Evolutionary conservation across 1,140 invertebrate species (phyloP), one percentile per base, ranked within the genome.

Genomic region (Hesperophylax magnus): DNA sequence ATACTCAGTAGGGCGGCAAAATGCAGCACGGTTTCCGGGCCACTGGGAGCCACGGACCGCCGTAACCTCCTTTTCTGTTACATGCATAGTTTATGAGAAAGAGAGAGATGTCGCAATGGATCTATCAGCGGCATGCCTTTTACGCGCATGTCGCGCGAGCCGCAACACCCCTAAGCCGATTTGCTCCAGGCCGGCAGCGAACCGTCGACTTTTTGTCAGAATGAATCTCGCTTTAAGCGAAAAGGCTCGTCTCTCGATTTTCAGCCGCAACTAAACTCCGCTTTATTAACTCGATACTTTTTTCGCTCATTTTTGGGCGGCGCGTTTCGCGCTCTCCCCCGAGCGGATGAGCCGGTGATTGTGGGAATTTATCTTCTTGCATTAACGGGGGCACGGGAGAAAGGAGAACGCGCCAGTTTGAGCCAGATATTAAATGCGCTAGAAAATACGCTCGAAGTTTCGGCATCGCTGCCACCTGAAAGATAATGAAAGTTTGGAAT

Each of bases 281-380:
- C 77, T 79, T 79, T 72, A 79, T 72, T 56, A 79, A 79, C 77
- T 79, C 77, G n/a, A 79, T 79, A 52, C 22, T 77, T 63, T 60
- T 76, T 77, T 77, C 34, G 24, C 18, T 75, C 11, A 47, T 47
- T 47, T 72, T 27, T 27, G 15, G 72, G 74, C 34, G 18, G 69
- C 86, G 84, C 84, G 82, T 87, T 88, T 85, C 86, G 85, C 86
- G 88, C 86, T 86, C 87, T 88, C 88, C 60, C 39, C 77, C 15
- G 17, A 17, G 47, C 4, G 77, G 61, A 60, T 78, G 34, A 56
- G 61, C 58, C 58, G 54, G 63, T 78, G 39, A 47, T 47, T 47
- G 39, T 14, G 39, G 39, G 39, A 47, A 79, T 79, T 79, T 72
- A 79, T 79, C 77, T 72, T 31, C 61, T 20, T 58, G 65, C 52